These are phyloP conservation scores for Phyllostomus hastatus DNA, from an alignment of 2,113 vertebrate genomes.

Conservation along the genomic window DNA sequence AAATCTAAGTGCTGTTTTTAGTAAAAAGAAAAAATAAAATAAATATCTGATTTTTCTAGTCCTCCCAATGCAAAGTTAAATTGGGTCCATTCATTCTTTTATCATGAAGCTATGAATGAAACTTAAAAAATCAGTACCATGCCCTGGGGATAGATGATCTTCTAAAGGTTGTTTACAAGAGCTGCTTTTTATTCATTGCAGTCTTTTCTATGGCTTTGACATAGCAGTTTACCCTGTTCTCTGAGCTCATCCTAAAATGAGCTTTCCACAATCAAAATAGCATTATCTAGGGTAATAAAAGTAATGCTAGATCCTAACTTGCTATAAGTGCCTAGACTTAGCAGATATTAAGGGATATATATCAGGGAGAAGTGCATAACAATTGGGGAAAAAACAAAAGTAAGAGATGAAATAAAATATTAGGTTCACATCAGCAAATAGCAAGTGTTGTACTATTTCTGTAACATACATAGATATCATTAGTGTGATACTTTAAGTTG, in stretches of 20 bases:
- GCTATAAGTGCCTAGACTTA: neutral
- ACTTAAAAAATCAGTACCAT: constrained; percentile 67
- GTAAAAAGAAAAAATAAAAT: constrained; percentile 12
- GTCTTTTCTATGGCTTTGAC: neutral
- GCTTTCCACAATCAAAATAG: neutral
- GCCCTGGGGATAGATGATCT: neutral
- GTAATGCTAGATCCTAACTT: neutral
- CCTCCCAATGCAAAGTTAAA: constrained; percentile 59
- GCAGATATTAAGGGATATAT: neutral
- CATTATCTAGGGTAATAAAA: constrained; percentile 18
- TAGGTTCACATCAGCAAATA: neutral
- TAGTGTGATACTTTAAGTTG: neutral
- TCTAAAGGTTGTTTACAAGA: neutral
- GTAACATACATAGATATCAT: neutral
- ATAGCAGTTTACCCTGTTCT: neutral
- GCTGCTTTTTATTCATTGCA: neutral
- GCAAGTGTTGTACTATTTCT: neutral
- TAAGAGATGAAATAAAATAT: neutral
- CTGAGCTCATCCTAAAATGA: neutral
- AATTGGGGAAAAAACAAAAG: neutral
- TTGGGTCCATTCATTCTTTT: constrained; percentile 62
- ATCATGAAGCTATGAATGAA: constrained; percentile 57
- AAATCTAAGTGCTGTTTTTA: constrained; percentile 73
- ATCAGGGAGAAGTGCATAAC: neutral
- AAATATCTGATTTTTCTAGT: constrained; percentile 52